Evolutionary conservation across 53 echinoderm and acorn worm genomes (phyloP), one percentile per base, ranked within the genome.

Genomic region (Henricia sp.): DNA sequence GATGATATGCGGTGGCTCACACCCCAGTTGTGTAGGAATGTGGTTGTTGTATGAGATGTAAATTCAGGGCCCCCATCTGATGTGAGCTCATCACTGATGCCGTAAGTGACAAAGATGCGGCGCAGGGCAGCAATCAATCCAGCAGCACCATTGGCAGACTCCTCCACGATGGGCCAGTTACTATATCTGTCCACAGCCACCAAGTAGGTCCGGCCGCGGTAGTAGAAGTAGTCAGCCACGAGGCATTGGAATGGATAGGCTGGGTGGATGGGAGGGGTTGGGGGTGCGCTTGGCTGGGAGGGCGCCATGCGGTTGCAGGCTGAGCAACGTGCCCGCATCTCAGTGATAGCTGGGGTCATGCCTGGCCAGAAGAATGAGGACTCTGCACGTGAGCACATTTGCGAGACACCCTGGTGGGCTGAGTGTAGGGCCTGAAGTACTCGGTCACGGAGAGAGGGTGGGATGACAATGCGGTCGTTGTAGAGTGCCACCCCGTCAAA

Each of bases 281-380:
- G 86, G 29, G 86, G 82, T 59, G 86, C 37, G 23, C 30, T 36
- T 6, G 91, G 85, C 38, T 86, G 87, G 4, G 53, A 58, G 40
- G 62, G 37, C 35, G 58, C 32, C 71, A 58, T 68, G 42, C 32
- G 1, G 38, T 2, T 74, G 60, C 86, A 86, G 57, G 71, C 70
- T 36, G 68, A 63, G 57, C 86, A 87, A 11, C 51, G 0, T 6
- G 59, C 50, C 4, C 72, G 41, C 82, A 71, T 56, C 37, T 29
- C 23, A 1, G 28, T 16, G 50, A 91, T 87, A 44, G 54, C 91
- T 11, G 82, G 59, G 24, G 82, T 85, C 52, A 90, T 82, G 3
- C 88, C 88, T 37, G 92, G 92, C 88, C 85, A 88, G 52, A 92
- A 92, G 51, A 85, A 24, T 5, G 85, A 92, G 14, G 82, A 52